Evolutionary conservation across 2,113 vertebrate genomes (phyloP).

Genomic region (Oreotrochilus melanogaster): DNA sequence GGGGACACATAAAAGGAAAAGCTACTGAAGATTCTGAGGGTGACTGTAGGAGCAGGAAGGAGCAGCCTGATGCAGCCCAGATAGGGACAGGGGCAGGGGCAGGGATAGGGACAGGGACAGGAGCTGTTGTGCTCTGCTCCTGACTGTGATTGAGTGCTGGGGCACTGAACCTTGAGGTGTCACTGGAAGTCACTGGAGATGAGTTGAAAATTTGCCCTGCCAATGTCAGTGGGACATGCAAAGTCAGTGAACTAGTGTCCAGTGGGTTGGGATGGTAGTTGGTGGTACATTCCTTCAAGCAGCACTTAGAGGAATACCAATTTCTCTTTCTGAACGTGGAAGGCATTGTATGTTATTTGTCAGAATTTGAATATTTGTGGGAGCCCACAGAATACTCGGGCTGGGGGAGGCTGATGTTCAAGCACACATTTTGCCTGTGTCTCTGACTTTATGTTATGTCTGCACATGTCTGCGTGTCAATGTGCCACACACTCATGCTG

Average conservation of each 20-base stretch:
- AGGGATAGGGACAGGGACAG: too few species aligned
- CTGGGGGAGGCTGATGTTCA: neutral
- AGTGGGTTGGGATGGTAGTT: neutral
- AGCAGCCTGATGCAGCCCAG: neutral
- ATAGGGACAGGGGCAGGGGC: neutral
- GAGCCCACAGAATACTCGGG: neutral
- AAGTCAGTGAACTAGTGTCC: neutral
- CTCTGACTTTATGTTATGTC: neutral
- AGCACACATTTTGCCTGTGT: neutral
- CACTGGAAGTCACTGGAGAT: neutral
- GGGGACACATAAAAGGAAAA: neutral
- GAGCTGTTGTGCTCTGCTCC: neutral
- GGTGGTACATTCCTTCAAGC: rapidly evolving
- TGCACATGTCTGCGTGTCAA: neutral
- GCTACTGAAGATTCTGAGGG: neutral
- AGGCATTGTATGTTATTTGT: neutral
- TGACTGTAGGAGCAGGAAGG: neutral
- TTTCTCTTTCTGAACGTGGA: neutral
- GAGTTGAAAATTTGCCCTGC: neutral
- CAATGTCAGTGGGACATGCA: neutral
- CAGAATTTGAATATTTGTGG: neutral
- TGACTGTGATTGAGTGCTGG: rapidly evolving
- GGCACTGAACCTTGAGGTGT: neutral
- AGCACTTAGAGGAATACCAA: neutral
- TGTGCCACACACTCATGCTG: neutral